Evolutionary conservation across 2,888 invertebrate genomes (phyloP).

Genomic region (Nyleta sp.): DNA sequence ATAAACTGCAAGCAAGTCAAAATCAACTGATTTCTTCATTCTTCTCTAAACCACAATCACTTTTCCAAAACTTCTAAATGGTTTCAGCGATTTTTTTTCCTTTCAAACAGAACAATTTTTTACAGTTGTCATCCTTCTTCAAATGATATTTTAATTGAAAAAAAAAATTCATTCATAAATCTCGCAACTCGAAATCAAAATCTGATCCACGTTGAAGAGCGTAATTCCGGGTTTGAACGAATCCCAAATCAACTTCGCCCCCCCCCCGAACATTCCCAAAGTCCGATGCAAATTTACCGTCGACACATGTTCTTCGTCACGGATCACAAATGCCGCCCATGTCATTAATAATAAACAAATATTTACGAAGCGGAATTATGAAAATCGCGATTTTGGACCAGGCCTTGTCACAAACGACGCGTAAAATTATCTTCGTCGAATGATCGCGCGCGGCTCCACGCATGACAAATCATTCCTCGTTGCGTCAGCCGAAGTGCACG

Average conservation of each 20-base stretch:
- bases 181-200: too few species aligned
- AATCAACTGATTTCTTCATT: too few species aligned
- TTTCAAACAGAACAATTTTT: too few species aligned
- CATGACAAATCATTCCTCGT: constrained; percentile 58
- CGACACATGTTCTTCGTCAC: constrained; percentile 21
- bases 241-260: constrained; percentile 27
- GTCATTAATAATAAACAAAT: constrained; percentile 47
- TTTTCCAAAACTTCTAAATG: too few species aligned
- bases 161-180: too few species aligned
- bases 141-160: too few species aligned
- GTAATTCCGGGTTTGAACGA: not conserved
- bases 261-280: too few species aligned
- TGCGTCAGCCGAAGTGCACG: constrained; percentile 42
- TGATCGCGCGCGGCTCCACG: constrained; percentile 38
- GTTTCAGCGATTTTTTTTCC: too few species aligned
- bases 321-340: constrained; percentile 15
- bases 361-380: constrained; percentile 50
- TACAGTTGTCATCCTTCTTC: too few species aligned
- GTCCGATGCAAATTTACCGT: constrained; percentile 21
- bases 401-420: constrained; percentile 54
- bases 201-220: too few species aligned
- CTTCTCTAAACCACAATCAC: too few species aligned
- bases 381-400: constrained; percentile 43
- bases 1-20: too few species aligned
- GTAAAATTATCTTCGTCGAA: constrained; percentile 61